phyloP scores from a whole-genome alignment of 2,113 vertebrate species.

The Charadrius vociferus region DNA sequence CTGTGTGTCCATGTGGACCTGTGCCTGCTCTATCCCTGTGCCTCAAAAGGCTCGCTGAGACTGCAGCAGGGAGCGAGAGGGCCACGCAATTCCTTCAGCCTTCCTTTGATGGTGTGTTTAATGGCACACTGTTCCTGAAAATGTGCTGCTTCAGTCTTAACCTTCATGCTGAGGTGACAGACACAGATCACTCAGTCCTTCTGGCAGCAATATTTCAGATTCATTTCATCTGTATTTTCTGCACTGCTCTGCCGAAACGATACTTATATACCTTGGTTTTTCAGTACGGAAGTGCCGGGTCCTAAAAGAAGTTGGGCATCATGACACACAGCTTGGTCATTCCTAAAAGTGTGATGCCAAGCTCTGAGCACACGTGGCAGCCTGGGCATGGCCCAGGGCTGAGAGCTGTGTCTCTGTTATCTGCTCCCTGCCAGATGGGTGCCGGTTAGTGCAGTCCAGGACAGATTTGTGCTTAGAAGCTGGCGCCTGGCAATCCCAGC shows the following conservation, averaged over 20 bases:
- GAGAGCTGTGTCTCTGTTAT: neutral
- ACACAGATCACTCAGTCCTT: neutral
- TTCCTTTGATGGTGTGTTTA: neutral
- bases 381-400: neutral
- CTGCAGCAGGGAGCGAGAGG: neutral
- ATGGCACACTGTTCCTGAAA: neutral
- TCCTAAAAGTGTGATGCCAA: neutral
- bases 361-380: fast-evolving
- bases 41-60: neutral
- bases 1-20: fast-evolving
- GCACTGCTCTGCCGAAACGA: neutral
- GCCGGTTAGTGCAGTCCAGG: neutral
- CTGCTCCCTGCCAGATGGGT: neutral
- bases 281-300: neutral
- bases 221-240: neutral
- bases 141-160: neutral
- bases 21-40: neutral
- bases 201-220: neutral
- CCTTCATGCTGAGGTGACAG: neutral
- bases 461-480: neutral
- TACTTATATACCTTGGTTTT: neutral
- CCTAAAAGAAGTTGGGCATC: neutral
- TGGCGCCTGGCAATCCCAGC: neutral
- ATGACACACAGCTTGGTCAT: neutral
- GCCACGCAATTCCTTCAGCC: neutral